phyloP scores from a whole-genome alignment of 2,113 vertebrate genomes.

The Diglossa brunneiventris region DNA sequence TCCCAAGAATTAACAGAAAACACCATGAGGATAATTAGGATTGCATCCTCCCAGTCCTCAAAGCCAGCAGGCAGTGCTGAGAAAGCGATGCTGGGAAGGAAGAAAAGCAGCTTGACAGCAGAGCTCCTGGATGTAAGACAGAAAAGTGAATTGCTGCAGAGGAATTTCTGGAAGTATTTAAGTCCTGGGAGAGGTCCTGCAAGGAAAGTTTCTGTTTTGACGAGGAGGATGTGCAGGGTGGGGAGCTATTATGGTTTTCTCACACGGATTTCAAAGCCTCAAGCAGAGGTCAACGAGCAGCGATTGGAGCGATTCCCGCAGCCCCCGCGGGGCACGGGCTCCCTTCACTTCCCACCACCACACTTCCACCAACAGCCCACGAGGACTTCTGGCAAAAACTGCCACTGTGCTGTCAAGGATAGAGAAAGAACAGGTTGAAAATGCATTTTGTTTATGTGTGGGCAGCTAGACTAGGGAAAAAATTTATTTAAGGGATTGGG shows the following conservation, averaged over 20 bases:
- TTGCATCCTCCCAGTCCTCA: not conserved
- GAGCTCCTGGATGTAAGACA: not conserved
- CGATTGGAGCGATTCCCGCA: not conserved
- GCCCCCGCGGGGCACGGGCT: not conserved
- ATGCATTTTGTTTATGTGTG: conserved; percentile 11
- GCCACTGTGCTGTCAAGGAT: not conserved
- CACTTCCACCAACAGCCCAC: not conserved
- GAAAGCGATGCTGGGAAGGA: not conserved
- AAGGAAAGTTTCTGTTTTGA: not conserved
- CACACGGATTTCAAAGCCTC: not conserved
- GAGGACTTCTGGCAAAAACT: not conserved
- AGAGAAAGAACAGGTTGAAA: conserved; percentile 37
- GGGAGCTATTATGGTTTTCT: not conserved
- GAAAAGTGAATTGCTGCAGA: not conserved
- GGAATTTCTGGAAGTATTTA: not conserved
- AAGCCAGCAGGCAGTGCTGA: not conserved
- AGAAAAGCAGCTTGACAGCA: not conserved
- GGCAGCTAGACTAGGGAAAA: conserved; percentile 3
- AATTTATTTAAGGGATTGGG: not conserved
- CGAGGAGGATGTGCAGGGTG: not conserved
- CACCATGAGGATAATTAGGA: not conserved
- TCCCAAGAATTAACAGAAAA: not conserved
- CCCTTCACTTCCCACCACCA: not conserved
- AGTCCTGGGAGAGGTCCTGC: not conserved
- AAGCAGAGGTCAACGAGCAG: not conserved